Percentiles rank a stretch among this genome's conserved stretches.
phyloP scores from a whole-genome alignment of 2,113 vertebrate genomes.

The Corythoichthys haematopterus region DNA sequence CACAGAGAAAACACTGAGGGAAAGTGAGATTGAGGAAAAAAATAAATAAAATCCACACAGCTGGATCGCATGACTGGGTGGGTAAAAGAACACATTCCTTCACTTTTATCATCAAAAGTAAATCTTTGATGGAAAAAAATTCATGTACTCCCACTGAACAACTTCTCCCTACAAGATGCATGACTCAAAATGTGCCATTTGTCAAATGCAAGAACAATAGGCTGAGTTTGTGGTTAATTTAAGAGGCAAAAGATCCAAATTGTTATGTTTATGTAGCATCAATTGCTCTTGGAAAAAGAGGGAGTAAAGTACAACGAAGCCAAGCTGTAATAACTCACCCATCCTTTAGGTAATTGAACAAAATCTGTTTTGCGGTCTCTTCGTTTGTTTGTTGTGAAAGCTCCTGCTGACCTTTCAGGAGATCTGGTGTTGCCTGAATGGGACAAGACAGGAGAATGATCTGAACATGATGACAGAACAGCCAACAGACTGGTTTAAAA shows the following conservation, averaged over 20 bases:
- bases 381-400: constrained; percentile 89
- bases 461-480: constrained; percentile 8
- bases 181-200: constrained; percentile 3
- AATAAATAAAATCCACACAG: constrained; percentile 44
- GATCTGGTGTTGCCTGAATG: constrained; percentile 88
- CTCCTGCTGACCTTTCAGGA: constrained; percentile 91
- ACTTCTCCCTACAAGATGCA: constrained; percentile 19
- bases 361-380: constrained; percentile 95
- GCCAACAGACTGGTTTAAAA: not conserved
- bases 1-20: constrained; percentile 18
- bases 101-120: constrained; percentile 54
- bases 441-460: constrained; percentile 26
- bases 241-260: not conserved
- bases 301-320: not conserved
- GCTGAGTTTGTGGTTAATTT: constrained; percentile 7
- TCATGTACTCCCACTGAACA: constrained; percentile 17
- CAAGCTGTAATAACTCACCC: constrained; percentile 78
- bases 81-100: constrained; percentile 49
- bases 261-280: not conserved
- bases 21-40: constrained; percentile 29
- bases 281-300: not conserved
- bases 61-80: constrained; percentile 40
- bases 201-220: constrained; percentile 6
- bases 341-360: constrained; percentile 94
- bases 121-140: constrained; percentile 28